A percentile compares a stretch with the other conserved stretches of the same genome.
These are phyloP conservation scores for Xylota segnis DNA, from an alignment of 2,888 invertebrate species.

Conservation along the genomic window DNA sequence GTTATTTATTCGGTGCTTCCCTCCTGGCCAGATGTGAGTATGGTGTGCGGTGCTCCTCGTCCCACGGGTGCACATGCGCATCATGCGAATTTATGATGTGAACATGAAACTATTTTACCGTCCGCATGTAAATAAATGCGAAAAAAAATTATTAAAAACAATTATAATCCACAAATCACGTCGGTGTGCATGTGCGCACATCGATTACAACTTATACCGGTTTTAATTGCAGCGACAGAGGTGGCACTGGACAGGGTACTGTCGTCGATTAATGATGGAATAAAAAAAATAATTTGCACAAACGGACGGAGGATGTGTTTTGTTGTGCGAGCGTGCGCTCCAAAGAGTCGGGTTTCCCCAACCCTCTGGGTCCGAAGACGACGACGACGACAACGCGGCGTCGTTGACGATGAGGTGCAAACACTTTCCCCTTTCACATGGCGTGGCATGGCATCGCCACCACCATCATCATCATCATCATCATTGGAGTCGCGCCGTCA, in stretches of 20 bases:
- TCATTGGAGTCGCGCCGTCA: slow-evolving; percentile 46
- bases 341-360: slow-evolving; percentile 27
- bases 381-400: not conserved
- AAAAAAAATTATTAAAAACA: slow-evolving; percentile 51
- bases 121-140: slow-evolving; percentile 10
- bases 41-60: not conserved
- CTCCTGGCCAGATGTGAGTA: slow-evolving; percentile 21
- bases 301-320: slow-evolving; percentile 33
- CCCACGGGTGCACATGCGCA: slow-evolving; percentile 37
- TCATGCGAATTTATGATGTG: slow-evolving; percentile 64
- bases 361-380: no score
- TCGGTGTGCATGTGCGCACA: slow-evolving; percentile 69
- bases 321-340: not conserved
- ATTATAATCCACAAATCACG: slow-evolving; percentile 64
- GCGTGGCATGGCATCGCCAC: slow-evolving; percentile 57
- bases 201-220: slow-evolving; percentile 74
- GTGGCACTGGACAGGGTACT: slow-evolving; percentile 45
- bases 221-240: slow-evolving; percentile 68
- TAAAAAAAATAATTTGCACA: slow-evolving; percentile 53
- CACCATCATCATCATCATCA: slow-evolving; percentile 31
- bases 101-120: slow-evolving; percentile 58
- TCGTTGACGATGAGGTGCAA: slow-evolving; percentile 57
- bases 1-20: slow-evolving; percentile 32
- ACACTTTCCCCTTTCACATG: slow-evolving; percentile 77
- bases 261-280: slow-evolving; percentile 72